Conservation (phyloP, 37 sponge, comb jelly and placozoan species). For the Tethya wilhelma region DNA sequence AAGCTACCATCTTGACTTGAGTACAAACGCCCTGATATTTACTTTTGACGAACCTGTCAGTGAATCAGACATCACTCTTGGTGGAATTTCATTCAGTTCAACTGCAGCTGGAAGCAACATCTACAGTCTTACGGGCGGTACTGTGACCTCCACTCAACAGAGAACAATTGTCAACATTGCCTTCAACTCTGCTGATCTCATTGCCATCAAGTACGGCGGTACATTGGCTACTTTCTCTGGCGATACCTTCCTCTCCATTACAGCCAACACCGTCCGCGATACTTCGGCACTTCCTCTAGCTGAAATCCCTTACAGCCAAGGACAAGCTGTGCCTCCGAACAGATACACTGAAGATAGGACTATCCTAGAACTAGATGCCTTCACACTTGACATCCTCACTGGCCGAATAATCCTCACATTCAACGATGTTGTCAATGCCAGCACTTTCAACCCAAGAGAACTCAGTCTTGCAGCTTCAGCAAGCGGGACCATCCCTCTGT, state of each 20-base stretch:
- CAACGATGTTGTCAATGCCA: constrained; percentile 67
- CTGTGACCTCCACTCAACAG: constrained; percentile 30
- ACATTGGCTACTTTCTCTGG: constrained; percentile 35
- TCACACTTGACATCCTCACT: constrained; percentile 75
- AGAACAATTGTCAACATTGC: constrained; percentile 55
- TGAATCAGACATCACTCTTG: constrained; percentile 17
- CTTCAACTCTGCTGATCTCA: constrained; percentile 60
- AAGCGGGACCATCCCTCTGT: background rate
- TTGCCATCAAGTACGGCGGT: constrained; percentile 47
- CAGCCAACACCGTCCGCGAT: constrained; percentile 51
- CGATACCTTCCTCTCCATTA: constrained; percentile 65
- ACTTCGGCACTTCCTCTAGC: constrained; percentile 43
- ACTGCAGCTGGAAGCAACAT: constrained; percentile 28
- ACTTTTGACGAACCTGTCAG: constrained; percentile 83
- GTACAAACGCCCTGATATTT: constrained; percentile 59
- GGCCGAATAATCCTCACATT: constrained; percentile 81
- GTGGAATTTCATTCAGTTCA: constrained; percentile 48
- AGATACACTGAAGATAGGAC: constrained; percentile 50
- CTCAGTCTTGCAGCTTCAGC: background rate
- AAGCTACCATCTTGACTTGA: constrained; percentile 67
- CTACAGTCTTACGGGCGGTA: constrained; percentile 70
- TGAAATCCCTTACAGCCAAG: constrained; percentile 6
- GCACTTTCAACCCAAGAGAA: constrained; percentile 35
- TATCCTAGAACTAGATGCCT: constrained; percentile 39
- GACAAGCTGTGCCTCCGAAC: constrained; percentile 33